These are phyloP conservation scores for Sinelater perroti DNA, from an alignment of 2,888 invertebrate species.

Conservation along the genomic window DNA sequence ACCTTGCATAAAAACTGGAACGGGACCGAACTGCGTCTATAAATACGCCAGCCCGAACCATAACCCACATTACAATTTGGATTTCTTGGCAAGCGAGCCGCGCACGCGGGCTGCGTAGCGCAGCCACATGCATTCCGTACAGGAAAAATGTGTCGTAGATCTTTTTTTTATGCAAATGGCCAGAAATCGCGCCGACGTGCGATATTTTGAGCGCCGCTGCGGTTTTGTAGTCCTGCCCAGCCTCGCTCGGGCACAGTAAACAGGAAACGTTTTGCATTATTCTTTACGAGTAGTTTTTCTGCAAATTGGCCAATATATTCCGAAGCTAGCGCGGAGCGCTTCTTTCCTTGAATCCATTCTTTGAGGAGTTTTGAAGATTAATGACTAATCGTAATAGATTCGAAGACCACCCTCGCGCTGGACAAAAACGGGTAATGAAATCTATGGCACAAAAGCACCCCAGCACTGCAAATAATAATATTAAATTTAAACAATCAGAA, in stretches of 20 bases:
- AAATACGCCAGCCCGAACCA: constrained; percentile 19
- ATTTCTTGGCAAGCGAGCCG: constrained; percentile 27
- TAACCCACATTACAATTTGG: constrained; percentile 31
- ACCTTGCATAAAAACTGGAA: constrained; percentile 1
- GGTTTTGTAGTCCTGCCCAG: neutral
- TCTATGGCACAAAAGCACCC: too few species aligned
- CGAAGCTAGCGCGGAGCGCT: too few species aligned
- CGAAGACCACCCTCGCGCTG: too few species aligned
- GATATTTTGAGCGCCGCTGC: constrained; percentile 17
- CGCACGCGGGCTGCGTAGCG: constrained; percentile 11
- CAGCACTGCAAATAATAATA: too few species aligned
- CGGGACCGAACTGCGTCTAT: constrained; percentile 9
- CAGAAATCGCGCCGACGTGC: constrained; percentile 17
- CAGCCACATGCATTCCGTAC: constrained; percentile 22
- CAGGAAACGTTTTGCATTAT: constrained; percentile 16
- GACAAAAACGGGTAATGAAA: too few species aligned
- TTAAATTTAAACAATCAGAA: too few species aligned
- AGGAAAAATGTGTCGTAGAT: constrained; percentile 26
- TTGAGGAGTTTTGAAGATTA: too few species aligned
- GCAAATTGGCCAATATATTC: too few species aligned
- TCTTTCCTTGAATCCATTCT: too few species aligned
- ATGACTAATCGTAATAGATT: too few species aligned
- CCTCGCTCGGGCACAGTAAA: constrained; percentile 7
- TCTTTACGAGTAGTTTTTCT: too few species aligned
- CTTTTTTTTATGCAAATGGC: constrained; percentile 29